phyloP scores from a whole-genome alignment of 1,140 invertebrate genomes.

The Cotesia glomerata region DNA sequence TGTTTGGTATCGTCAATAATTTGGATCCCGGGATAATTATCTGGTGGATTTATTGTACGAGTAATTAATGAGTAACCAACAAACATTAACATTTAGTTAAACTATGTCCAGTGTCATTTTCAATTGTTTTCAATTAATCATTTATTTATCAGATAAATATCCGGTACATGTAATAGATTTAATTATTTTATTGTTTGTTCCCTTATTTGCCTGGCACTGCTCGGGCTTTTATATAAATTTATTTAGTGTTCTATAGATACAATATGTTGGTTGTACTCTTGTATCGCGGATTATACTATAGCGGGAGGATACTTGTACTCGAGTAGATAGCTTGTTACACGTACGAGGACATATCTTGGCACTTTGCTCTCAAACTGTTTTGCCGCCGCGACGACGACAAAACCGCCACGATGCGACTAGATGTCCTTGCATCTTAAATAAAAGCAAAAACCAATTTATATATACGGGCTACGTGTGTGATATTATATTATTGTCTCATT shows the following conservation, averaged over 20 bases:
- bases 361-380: conserved; percentile 50
- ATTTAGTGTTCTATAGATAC: no score
- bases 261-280: no score
- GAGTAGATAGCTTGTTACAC: not conserved
- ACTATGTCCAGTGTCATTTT: no score
- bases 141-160: no score
- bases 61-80: not conserved
- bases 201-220: no score
- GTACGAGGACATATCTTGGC: conserved; percentile 55
- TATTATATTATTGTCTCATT: not conserved
- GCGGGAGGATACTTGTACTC: no score
- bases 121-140: no score
- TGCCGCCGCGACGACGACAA: not conserved
- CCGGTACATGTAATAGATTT: no score
- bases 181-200: no score
- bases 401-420: conserved; percentile 43
- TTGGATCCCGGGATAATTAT: conserved; percentile 45
- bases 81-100: not conserved
- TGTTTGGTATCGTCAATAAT: conserved; percentile 49
- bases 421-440: conserved; percentile 61
- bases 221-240: no score
- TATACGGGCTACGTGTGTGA: conserved; percentile 25
- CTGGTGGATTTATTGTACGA: conserved; percentile 44
- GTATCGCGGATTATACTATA: no score
- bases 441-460: conserved; percentile 48